Percentiles rank a stretch among this genome's conserved stretches.
phyloP scores from a whole-genome alignment of 2,113 vertebrate species.

The Pterophyllum scalare region DNA sequence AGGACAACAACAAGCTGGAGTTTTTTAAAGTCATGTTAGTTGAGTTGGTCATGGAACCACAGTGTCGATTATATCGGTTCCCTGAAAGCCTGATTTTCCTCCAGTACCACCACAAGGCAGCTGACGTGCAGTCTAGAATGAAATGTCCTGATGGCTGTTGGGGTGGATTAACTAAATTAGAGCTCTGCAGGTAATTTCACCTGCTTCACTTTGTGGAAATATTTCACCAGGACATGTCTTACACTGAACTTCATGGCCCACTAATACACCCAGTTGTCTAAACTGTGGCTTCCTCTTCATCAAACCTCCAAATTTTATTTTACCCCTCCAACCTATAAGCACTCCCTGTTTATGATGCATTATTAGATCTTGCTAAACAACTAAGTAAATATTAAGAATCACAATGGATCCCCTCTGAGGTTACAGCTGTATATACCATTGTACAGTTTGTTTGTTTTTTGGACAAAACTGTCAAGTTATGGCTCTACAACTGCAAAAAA shows the following conservation, averaged over 20 bases:
- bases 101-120: too few relatives aligned
- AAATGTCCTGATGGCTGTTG: too few relatives aligned
- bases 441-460: background rate
- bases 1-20: background rate
- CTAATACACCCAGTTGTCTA: background rate
- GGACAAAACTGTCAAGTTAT: background rate
- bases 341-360: background rate
- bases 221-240: background rate
- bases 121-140: too few relatives aligned
- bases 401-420: background rate
- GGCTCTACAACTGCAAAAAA: background rate
- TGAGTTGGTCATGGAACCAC: background rate
- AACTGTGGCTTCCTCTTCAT: background rate
- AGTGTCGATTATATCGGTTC: too few relatives aligned
- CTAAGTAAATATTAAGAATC: background rate
- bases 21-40: background rate
- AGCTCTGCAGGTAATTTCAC: too few relatives aligned
- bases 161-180: background rate
- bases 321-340: background rate
- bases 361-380: background rate
- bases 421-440: too few relatives aligned
- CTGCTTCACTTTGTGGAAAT: background rate
- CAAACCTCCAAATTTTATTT: too few relatives aligned
- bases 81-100: background rate
- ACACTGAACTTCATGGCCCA: background rate